Percentiles rank a stretch among this genome's conserved stretches.
These are phyloP conservation scores for Hucho hucho DNA, from an alignment of 2,113 vertebrate species.

Conservation along the genomic window DNA sequence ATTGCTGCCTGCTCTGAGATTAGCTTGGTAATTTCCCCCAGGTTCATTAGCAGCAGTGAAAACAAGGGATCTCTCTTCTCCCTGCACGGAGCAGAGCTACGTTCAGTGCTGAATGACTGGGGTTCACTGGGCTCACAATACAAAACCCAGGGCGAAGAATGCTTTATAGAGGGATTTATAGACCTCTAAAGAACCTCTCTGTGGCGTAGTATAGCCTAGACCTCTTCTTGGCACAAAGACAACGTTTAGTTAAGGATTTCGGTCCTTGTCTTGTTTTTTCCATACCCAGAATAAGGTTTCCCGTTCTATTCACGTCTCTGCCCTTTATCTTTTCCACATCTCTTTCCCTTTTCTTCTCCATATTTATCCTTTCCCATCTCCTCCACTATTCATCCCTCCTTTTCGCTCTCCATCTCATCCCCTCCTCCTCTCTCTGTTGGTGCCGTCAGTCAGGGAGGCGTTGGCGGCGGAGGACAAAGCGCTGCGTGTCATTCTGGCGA, in stretches of 20 bases:
- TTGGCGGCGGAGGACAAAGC: conserved; percentile 65
- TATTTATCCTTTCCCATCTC: not conserved
- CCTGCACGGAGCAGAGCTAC: no score
- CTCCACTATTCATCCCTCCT: not conserved
- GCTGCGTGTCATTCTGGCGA: conserved; percentile 60
- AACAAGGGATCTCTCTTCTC: conserved; percentile 25
- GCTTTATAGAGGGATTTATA: no score
- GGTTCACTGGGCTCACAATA: no score
- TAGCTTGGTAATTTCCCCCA: conserved; percentile 73
- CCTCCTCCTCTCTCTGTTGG: conserved; percentile 7
- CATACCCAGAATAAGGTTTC: not conserved
- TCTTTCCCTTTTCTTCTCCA: not conserved
- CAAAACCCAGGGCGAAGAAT: no score
- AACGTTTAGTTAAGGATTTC: no score
- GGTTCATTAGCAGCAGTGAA: conserved; percentile 66
- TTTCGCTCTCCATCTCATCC: conserved; percentile 24
- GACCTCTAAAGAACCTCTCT: no score
- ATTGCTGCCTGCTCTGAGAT: conserved; percentile 72
- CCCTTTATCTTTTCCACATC: conserved; percentile 4
- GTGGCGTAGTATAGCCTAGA: no score
- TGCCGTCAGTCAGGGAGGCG: conserved; percentile 17
- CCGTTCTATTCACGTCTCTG: not conserved
- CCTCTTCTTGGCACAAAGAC: no score
- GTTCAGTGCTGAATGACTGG: no score
- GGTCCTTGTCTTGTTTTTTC: no score